Evolutionary conservation across 2,888 invertebrate genomes (phyloP).

Genomic region (Ectropis crepuscularia): DNA sequence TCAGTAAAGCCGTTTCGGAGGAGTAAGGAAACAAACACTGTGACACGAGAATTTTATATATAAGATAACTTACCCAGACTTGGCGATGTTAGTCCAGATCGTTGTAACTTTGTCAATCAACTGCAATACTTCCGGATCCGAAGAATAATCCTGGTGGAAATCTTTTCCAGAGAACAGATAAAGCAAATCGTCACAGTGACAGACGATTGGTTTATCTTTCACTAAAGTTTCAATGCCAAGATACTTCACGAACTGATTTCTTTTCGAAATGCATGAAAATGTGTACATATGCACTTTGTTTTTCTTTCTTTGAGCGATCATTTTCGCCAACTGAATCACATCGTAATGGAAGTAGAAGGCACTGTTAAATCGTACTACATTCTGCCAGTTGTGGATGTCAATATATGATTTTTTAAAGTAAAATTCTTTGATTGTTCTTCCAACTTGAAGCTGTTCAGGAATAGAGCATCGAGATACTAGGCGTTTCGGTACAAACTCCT

Average conservation of each 20-base stretch:
- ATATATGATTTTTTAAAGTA: constrained; percentile 44
- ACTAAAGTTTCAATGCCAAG: constrained; percentile 37
- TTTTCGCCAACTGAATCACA: constrained; percentile 47
- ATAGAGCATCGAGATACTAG: constrained; percentile 38
- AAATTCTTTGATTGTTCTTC: constrained; percentile 44
- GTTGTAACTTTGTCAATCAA: constrained; percentile 51
- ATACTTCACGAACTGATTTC: constrained; percentile 46
- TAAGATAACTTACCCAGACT: constrained; percentile 54
- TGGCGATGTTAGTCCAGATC: constrained; percentile 61
- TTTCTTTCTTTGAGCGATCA: constrained; percentile 38
- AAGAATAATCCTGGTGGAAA: constrained; percentile 13
- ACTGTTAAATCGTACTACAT: constrained; percentile 40
- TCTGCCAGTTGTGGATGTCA: constrained; percentile 43
- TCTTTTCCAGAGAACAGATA: constrained; percentile 50
- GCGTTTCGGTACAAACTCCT: constrained; percentile 43
- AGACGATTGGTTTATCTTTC: constrained; percentile 37
- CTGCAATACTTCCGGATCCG: constrained; percentile 40
- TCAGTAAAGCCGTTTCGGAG: too few species aligned
- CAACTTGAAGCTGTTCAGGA: constrained; percentile 44
- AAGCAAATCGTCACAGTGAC: constrained; percentile 53
- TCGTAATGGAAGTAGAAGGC: constrained; percentile 44
- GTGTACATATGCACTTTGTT: constrained; percentile 53
- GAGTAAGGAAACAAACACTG: too few species aligned
- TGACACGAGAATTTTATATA: too few species aligned
- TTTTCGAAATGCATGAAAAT: constrained; percentile 52